Base-by-base conservation (phyloP, 2,113 vertebrate species). In the Rhabdornis inornatus region DNA sequence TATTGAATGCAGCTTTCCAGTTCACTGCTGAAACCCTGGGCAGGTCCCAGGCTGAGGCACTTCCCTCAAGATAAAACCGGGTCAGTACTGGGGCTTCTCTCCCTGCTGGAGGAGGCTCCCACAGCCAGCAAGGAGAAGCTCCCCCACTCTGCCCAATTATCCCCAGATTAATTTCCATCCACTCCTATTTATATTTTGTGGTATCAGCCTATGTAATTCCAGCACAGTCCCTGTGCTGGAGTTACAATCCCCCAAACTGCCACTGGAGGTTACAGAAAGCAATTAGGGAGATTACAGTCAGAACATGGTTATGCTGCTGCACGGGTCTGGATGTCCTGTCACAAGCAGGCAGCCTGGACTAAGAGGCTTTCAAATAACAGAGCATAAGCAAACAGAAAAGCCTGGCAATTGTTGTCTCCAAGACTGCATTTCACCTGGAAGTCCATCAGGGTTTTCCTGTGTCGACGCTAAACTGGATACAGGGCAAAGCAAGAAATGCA, bases 1-100 rank as follows among this genome's bases (percentile, higher is more conserved):
- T 90, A 83, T 33, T 87, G 89, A 95, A 80, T 91, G 65, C 70
- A 84, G 91, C 87, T 91, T 89, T 78, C 65, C 81, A 87, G 77
- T 35, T 90, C 81, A 42, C 37, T 87, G 81, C 91, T 89, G 70
- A 87, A 91, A 45, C 39, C 30, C 82, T 44, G 63, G 77, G 87
- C 33, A 18, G 55, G 78, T 88, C 87, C 25, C 55, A 76, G 70
- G 79, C 86, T 72, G 50, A 70, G 79, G 53, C 40, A 52, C 12
- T 71, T 64, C 19, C 77, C 49, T 65, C n/a, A 3, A 20, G 22
- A 15, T 47, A 55, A 78, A 81, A 39, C 59, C 74, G 60, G 56
- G 82, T 17, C 31, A 76, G 49, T 14, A 28, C 30, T 2, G 39
- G n/a, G 50, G 8, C 68, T 81, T 37, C 56, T 56, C 39, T 69